phyloP scores from a whole-genome alignment of 2,888 invertebrate species.

The Parnassius apollo region DNA sequence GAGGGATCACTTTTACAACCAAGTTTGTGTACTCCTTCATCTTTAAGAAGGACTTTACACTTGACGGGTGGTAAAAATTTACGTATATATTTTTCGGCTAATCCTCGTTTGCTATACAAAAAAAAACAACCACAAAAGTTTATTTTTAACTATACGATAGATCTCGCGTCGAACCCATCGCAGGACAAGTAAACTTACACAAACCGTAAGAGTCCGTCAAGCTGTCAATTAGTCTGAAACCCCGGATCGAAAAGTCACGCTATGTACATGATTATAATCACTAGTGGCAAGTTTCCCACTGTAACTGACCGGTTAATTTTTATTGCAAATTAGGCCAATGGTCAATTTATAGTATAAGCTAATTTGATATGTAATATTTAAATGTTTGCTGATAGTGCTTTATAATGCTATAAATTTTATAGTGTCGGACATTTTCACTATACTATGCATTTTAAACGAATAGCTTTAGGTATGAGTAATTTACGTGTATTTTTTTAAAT shows the following conservation, averaged over 20 bases:
- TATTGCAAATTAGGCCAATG: constrained; percentile 4
- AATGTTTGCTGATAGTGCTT: too few relatives aligned
- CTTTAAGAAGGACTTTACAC: too few relatives aligned
- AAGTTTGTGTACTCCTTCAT: too few relatives aligned
- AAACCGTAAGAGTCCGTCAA: constrained; percentile 1
- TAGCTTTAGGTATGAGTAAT: background rate
- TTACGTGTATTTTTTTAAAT: too few relatives aligned
- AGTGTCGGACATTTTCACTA: background rate
- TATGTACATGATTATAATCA: background rate
- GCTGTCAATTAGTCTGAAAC: constrained; percentile 14
- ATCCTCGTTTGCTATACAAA: too few relatives aligned
- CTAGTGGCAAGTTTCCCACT: constrained; percentile 10
- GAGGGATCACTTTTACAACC: too few relatives aligned
- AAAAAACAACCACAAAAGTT: too few relatives aligned
- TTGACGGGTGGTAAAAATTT: too few relatives aligned
- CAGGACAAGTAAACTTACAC: background rate
- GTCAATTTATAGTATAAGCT: constrained; percentile 5
- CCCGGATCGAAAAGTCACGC: constrained; percentile 7
- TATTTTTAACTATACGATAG: too few relatives aligned
- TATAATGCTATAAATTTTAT: constrained; percentile 1
- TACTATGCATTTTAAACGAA: background rate
- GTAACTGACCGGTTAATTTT: constrained; percentile 17
- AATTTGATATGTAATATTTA: too few relatives aligned
- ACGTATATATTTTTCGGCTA: too few relatives aligned
- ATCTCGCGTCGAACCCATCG: background rate